These are phyloP conservation scores for Andrena cerasifolii DNA, from an alignment of 1,140 invertebrate species.

Conservation along the genomic window DNA sequence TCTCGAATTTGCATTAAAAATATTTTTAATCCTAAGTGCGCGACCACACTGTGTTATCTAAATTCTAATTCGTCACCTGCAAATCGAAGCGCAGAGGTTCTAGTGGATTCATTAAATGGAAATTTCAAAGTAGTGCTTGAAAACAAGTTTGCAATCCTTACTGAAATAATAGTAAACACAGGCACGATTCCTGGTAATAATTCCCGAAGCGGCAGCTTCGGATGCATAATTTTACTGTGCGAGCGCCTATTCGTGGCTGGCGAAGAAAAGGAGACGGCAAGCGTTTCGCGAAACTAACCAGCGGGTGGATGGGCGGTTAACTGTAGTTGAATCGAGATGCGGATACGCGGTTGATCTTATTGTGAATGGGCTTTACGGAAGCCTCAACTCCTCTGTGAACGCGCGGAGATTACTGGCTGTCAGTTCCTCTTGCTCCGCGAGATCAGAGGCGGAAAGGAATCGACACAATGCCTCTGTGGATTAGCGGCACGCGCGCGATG, in stretches of 20 bases:
- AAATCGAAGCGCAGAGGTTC: too few relatives aligned
- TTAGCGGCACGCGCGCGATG: neutral
- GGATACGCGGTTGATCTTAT: conserved; percentile 24
- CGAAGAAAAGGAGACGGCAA: neutral
- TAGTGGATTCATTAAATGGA: neutral
- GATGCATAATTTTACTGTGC: neutral
- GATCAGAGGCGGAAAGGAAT: conserved; percentile 30
- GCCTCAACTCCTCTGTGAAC: conserved; percentile 21
- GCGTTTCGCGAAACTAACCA: neutral
- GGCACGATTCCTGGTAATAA: neutral
- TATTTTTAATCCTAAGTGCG: too few relatives aligned
- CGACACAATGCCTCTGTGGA: conserved; percentile 15
- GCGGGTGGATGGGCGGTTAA: neutral
- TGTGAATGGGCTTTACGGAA: conserved; percentile 29
- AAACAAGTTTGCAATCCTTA: too few relatives aligned
- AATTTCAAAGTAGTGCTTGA: too few relatives aligned
- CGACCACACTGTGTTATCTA: too few relatives aligned
- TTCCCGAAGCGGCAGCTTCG: neutral
- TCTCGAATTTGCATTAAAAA: too few relatives aligned
- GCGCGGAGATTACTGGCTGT: conserved; percentile 11
- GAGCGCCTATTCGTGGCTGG: neutral
- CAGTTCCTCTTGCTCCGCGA: conserved; percentile 14
- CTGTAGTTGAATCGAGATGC: conserved; percentile 21
- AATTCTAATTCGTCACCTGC: too few relatives aligned
- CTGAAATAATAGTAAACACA: neutral